Evolutionary conservation across 2,797 vertebrate species (phyloP).

Genomic region (Fratercula arctica): DNA sequence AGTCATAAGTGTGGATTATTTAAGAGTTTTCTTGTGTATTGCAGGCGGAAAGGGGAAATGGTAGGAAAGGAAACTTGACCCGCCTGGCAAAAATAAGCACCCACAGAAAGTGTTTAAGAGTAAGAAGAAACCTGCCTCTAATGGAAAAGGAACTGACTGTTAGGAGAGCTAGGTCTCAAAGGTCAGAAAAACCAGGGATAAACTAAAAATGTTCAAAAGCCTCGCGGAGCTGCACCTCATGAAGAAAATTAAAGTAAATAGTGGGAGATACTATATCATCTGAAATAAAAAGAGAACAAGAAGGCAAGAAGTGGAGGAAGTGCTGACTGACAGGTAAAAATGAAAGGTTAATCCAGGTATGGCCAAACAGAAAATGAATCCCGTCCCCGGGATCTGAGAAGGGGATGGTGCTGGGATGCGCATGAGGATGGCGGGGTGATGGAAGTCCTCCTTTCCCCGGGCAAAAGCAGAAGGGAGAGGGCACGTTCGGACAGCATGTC

Average conservation of each 20-base stretch:
- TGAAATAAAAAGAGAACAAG: neutral
- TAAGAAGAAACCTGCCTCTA: neutral
- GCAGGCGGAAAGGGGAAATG: neutral
- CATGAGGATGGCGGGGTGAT: neutral
- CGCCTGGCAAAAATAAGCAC: neutral
- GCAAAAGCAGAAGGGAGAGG: neutral
- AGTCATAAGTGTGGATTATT: conserved; percentile 3
- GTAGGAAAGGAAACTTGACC: neutral
- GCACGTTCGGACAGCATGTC: neutral
- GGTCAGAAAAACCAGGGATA: conserved; percentile 21
- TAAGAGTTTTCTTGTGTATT: conserved; percentile 8
- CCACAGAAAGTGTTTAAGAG: neutral
- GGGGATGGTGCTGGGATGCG: neutral
- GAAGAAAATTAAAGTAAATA: neutral
- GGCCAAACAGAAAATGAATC: neutral
- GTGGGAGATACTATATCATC: neutral
- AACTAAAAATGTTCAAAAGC: neutral
- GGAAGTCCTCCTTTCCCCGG: neutral
- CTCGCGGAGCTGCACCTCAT: neutral
- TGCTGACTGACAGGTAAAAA: neutral
- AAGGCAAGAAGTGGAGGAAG: neutral
- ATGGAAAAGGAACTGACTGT: neutral
- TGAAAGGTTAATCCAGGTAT: neutral
- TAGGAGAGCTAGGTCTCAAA: neutral
- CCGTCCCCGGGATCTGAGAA: neutral